These are phyloP conservation scores for Lichenostomus cassidix DNA, from an alignment of 2,113 vertebrate species.

Conservation along the genomic window DNA sequence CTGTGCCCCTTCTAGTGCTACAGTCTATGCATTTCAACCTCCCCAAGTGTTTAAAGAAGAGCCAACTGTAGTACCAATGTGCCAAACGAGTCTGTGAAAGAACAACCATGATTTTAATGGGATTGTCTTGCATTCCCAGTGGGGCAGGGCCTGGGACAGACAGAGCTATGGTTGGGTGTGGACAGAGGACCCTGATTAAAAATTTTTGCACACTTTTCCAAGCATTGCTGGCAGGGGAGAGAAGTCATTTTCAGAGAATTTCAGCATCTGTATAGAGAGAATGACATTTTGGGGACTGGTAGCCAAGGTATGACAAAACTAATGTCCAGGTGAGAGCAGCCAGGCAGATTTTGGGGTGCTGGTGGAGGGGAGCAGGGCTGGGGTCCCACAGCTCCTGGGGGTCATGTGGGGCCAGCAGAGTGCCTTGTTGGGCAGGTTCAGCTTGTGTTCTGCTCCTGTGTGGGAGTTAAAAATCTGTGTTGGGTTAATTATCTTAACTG, in stretches of 20 bases:
- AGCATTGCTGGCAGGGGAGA: neutral
- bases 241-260: neutral
- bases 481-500: neutral
- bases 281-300: neutral
- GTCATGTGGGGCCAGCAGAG: neutral
- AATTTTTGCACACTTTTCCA: neutral
- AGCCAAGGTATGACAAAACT: slow-evolving; percentile 10
- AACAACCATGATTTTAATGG: neutral
- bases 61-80: slow-evolving; percentile 2
- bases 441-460: neutral
- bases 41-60: neutral
- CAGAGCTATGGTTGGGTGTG: neutral
- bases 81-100: slow-evolving; percentile 52
- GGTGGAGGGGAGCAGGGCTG: neutral
- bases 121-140: neutral
- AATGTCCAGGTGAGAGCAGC: neutral
- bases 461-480: neutral
- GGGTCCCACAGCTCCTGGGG: neutral
- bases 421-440: neutral
- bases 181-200: neutral
- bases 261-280: neutral
- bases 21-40: slow-evolving; percentile 35
- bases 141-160: neutral
- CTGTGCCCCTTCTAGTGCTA: neutral
- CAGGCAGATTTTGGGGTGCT: neutral